Conservation (phyloP, 2,888 invertebrate genomes). For the Cosmopolites sordidus region DNA sequence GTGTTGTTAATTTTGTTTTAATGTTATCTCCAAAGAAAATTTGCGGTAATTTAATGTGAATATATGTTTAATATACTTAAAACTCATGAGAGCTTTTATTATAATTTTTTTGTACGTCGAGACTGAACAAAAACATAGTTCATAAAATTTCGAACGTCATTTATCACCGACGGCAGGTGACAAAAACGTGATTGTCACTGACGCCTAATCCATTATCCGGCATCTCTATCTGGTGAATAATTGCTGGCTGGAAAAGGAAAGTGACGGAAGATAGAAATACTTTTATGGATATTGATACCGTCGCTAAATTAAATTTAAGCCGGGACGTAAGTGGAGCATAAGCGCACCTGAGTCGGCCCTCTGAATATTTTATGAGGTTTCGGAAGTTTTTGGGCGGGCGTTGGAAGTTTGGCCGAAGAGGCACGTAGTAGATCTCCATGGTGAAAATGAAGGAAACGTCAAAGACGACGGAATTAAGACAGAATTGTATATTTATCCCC, state of each 20-base stretch:
- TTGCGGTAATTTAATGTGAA: too few relatives aligned
- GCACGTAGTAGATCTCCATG: background rate
- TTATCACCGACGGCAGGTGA: conserved; percentile 8
- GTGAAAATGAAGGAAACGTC: too few relatives aligned
- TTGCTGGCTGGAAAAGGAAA: conserved; percentile 37
- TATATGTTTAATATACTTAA: too few relatives aligned
- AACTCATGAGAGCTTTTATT: too few relatives aligned
- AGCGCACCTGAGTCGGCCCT: conserved; percentile 42
- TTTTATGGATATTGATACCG: conserved; percentile 46
- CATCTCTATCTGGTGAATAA: conserved; percentile 27
- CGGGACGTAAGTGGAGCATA: conserved; percentile 39
- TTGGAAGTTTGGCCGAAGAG: conserved; percentile 5
- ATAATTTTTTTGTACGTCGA: too few relatives aligned
- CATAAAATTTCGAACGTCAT: background rate
- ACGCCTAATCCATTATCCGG: conserved; percentile 20
- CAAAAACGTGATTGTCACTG: conserved; percentile 20
- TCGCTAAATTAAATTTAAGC: conserved; percentile 45
- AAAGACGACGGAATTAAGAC: too few relatives aligned
- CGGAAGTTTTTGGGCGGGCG: conserved; percentile 13
- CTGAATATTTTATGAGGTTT: conserved; percentile 38
- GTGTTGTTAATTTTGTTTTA: too few relatives aligned
- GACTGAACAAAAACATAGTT: background rate
- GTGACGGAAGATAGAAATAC: conserved; percentile 45
- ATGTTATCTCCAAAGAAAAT: too few relatives aligned
- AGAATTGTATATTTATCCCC: too few relatives aligned